These are phyloP conservation scores for Chionomys nivalis DNA, from an alignment of 2,113 vertebrate species.

Conservation along the genomic window DNA sequence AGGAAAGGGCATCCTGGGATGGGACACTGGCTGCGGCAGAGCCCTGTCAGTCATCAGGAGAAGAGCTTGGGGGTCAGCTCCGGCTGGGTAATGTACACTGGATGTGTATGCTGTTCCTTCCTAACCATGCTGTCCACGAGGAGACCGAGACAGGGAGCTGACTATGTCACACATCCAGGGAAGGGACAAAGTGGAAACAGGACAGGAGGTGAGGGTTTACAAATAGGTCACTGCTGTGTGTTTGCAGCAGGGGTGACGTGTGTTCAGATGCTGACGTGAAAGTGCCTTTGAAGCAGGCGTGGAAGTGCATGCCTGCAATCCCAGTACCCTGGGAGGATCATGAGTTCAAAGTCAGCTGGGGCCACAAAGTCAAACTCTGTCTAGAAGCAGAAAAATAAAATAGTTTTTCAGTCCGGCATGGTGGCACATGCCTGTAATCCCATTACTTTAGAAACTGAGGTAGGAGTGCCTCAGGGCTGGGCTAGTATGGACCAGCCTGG, in stretches of 20 bases:
- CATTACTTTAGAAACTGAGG: background rate
- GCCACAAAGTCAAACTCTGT: background rate
- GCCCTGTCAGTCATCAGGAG: background rate
- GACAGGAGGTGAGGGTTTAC: background rate
- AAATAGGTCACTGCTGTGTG: background rate
- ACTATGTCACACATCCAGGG: background rate
- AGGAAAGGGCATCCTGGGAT: background rate
- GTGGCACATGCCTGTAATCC: background rate
- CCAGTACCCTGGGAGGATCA: background rate
- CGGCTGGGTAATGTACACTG: background rate
- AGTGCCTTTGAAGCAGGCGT: background rate
- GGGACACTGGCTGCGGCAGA: background rate
- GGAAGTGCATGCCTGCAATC: background rate
- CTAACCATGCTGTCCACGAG: rapidly evolving
- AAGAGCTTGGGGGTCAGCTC: background rate
- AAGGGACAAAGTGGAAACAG: background rate
- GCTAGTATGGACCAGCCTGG: background rate
- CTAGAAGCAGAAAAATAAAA: background rate
- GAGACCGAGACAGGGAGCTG: background rate
- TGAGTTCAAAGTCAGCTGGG: background rate
- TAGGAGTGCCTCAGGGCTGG: background rate
- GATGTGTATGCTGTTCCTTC: background rate
- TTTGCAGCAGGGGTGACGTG: background rate
- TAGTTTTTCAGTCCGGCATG: background rate
- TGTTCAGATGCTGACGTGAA: background rate